Evolutionary conservation across 1,140 invertebrate species (phyloP), one percentile per base, ranked within the genome.

Genomic region (Eumaeus atala): DNA sequence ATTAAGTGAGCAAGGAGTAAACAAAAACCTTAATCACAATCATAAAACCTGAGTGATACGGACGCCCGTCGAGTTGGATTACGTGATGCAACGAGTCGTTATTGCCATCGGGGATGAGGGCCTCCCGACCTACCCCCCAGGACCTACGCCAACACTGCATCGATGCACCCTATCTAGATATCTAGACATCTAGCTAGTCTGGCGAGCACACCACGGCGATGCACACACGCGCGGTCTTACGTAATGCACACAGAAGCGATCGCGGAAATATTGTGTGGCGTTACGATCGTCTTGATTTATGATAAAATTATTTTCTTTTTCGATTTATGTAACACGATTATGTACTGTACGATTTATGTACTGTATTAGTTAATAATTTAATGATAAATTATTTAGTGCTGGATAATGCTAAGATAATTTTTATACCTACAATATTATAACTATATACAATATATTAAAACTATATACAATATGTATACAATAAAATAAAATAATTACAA

Each of bases 71-170:
- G 47, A 61, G 58, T 69, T 76, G 74, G 66, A 76, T 76, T 73
- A 72, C 66, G 72, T 67, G 70, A 58, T 59, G 64, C 64, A 67
- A 59, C 28, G 28, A 21, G 7, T 58, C 62, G 62, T n/a, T n/a
- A n/a, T n/a, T n/a, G n/a, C 64, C 61, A 60, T 33, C 49, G 63
- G 66, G 62, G 64, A 56, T 62, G 58, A 65, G 67, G 61, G 51
- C 61, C 33, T 50, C 48, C 44, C 78, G 78, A 80, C 74, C 72
- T 76, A 68, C 68, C 73, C 70, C 76, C 64, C 77, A 65, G 72
- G 72, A 83, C 79, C 81, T 84, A 81, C 68, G 67, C 66, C 73
- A 85, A 85, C 74, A 66, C 71, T 77, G 72, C 77, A 77, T 66
- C 72, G 70, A 76, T 77, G 72, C 77, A 77, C 70, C 72, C 71